Percentiles rank a stretch among this genome's conserved stretches.
phyloP scores from a whole-genome alignment of 2,888 invertebrate species.

The Dendrolimus houi region DNA sequence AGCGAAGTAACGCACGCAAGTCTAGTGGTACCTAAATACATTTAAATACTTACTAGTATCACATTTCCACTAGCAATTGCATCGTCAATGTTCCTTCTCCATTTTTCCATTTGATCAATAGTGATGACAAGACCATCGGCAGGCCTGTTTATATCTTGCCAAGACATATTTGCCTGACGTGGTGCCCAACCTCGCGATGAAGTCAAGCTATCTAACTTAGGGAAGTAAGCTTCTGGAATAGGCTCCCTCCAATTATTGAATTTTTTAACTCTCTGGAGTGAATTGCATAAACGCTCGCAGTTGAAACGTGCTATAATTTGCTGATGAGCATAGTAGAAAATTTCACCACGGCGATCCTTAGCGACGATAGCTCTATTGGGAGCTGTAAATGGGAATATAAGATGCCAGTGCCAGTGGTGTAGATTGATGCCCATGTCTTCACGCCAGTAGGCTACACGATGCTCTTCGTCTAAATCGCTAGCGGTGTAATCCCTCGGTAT shows the following conservation, averaged over 20 bases:
- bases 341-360: slow-evolving; percentile 86
- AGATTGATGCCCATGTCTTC: slow-evolving; percentile 89
- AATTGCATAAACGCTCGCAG: slow-evolving; percentile 84
- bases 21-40: neutral
- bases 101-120: slow-evolving; percentile 82
- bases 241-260: slow-evolving; percentile 82
- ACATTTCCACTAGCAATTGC: slow-evolving; percentile 84
- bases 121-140: slow-evolving; percentile 77
- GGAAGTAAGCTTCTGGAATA: slow-evolving; percentile 87
- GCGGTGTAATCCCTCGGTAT: slow-evolving; percentile 88
- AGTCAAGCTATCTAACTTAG: slow-evolving; percentile 84
- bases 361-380: slow-evolving; percentile 76
- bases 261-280: slow-evolving; percentile 78
- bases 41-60: slow-evolving; percentile 55
- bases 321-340: slow-evolving; percentile 88
- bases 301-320: slow-evolving; percentile 79
- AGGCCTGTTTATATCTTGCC: slow-evolving; percentile 81
- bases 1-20: neutral
- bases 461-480: slow-evolving; percentile 86
- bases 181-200: slow-evolving; percentile 85
- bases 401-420: slow-evolving; percentile 90
- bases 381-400: slow-evolving; percentile 83
- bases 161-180: slow-evolving; percentile 75
- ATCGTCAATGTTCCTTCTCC: slow-evolving; percentile 84
- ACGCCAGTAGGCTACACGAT: slow-evolving; percentile 87